Percentiles rank a stretch among this genome's conserved stretches.
These are phyloP conservation scores for Nesoenas mayeri DNA, from an alignment of 2,113 vertebrate genomes.

Conservation along the genomic window DNA sequence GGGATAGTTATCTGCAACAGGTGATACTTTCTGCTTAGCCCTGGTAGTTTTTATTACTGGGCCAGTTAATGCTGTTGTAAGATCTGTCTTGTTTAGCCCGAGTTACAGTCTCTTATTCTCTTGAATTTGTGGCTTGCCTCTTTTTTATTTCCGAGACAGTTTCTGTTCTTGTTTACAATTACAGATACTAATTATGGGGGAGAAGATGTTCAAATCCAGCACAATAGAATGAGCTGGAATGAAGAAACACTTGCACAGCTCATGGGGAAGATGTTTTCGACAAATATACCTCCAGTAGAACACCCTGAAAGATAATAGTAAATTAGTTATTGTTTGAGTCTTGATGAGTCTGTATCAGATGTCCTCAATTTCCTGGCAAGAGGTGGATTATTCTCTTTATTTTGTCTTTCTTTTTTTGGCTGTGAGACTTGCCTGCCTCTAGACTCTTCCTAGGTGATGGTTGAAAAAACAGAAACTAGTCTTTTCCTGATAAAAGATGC, in stretches of 20 bases:
- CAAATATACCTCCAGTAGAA: neutral
- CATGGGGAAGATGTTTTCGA: neutral
- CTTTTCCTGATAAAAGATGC: neutral
- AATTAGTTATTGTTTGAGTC: slow-evolving; percentile 23
- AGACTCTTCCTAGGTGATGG: neutral
- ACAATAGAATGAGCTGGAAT: slow-evolving; percentile 27
- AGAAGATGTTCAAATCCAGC: slow-evolving; percentile 26
- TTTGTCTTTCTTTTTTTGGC: neutral
- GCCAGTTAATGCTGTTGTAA: neutral
- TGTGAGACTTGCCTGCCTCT: neutral
- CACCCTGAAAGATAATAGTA: slow-evolving; percentile 1
- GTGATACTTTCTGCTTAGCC: neutral
- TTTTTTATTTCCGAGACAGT: neutral
- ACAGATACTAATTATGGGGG: slow-evolving; percentile 17
- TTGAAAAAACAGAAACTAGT: neutral
- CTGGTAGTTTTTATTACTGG: neutral
- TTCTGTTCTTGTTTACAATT: slow-evolving; percentile 52
- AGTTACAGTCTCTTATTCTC: neutral
- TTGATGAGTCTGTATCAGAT: neutral
- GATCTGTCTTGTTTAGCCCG: neutral
- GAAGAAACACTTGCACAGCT: slow-evolving; percentile 20
- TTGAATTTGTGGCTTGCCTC: neutral
- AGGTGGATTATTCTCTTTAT: neutral
- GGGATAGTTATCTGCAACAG: neutral
- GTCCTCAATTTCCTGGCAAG: neutral